Conservation (phyloP, 1,140 invertebrate genomes). For the Lethrus apterus region DNA sequence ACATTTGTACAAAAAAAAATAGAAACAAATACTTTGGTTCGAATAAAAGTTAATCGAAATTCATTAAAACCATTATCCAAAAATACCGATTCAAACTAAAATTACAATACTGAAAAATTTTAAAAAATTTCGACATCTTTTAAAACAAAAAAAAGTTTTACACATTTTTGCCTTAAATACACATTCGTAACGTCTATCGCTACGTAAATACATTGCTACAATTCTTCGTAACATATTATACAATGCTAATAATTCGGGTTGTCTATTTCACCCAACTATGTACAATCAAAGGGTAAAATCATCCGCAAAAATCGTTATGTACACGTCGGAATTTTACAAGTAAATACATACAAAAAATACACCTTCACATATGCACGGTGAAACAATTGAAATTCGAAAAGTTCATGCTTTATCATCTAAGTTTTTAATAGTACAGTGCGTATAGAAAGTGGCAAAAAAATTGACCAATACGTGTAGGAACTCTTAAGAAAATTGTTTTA, state of each 20-base stretch:
- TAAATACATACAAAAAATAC: not conserved
- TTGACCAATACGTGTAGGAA: no score
- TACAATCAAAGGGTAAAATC: no score
- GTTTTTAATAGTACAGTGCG: not conserved
- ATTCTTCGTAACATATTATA: not conserved
- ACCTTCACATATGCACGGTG: not conserved
- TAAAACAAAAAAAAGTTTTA: not conserved
- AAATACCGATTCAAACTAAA: not conserved
- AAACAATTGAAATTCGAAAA: not conserved
- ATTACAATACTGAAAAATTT: not conserved
- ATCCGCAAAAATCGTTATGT: no score
- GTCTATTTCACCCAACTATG: not conserved
- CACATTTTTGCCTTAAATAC: not conserved
- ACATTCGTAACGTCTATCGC: not conserved
- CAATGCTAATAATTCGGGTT: constrained; percentile 2
- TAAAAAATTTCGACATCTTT: not conserved
- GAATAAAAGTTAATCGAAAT: not conserved
- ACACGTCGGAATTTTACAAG: no score
- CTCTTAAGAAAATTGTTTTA: no score
- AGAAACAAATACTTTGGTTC: not conserved
- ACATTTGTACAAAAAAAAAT: constrained; percentile 12
- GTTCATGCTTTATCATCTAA: not conserved
- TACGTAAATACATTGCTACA: not conserved
- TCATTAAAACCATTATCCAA: not conserved
- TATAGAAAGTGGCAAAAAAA: no score